phyloP scores from a whole-genome alignment of 2,888 invertebrate genomes.

The Agrotis puta region DNA sequence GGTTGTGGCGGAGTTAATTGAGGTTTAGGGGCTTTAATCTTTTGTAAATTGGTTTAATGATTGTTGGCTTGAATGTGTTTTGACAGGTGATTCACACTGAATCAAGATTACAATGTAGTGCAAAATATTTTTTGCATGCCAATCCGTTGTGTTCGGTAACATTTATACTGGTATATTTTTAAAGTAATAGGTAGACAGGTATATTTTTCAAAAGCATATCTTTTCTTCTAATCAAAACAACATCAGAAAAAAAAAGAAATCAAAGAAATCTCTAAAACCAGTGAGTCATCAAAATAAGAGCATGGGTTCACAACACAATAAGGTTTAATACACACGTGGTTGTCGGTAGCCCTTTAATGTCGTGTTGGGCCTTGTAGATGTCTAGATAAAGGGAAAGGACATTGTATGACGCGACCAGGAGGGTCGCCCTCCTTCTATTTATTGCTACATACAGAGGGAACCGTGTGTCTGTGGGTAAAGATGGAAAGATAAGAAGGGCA shows the following conservation, averaged over 20 bases:
- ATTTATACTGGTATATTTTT: background rate
- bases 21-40: slow-evolving; percentile 64
- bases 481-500: slow-evolving; percentile 40
- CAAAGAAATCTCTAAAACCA: slow-evolving; percentile 27
- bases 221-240: background rate
- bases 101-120: slow-evolving; percentile 12
- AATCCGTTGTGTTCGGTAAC: background rate
- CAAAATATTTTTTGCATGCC: background rate
- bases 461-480: slow-evolving; percentile 43
- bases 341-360: slow-evolving; percentile 83
- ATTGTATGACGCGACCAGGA: slow-evolving; percentile 66
- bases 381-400: slow-evolving; percentile 80
- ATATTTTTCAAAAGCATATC: background rate
- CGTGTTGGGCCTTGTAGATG: slow-evolving; percentile 82
- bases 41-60: slow-evolving; percentile 56
- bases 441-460: slow-evolving; percentile 63
- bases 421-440: slow-evolving; percentile 67
- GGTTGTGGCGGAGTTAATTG: slow-evolving; percentile 67
- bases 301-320: slow-evolving; percentile 64
- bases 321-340: slow-evolving; percentile 68
- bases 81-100: slow-evolving; percentile 51
- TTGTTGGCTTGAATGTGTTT: slow-evolving; percentile 47
- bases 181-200: background rate
- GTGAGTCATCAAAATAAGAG: slow-evolving; percentile 56
- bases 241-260: slow-evolving; percentile 9